Percentiles rank a stretch among this genome's conserved stretches.
Conservation (phyloP, 1,140 invertebrate genomes). For the Drosophila subpulchrella region DNA sequence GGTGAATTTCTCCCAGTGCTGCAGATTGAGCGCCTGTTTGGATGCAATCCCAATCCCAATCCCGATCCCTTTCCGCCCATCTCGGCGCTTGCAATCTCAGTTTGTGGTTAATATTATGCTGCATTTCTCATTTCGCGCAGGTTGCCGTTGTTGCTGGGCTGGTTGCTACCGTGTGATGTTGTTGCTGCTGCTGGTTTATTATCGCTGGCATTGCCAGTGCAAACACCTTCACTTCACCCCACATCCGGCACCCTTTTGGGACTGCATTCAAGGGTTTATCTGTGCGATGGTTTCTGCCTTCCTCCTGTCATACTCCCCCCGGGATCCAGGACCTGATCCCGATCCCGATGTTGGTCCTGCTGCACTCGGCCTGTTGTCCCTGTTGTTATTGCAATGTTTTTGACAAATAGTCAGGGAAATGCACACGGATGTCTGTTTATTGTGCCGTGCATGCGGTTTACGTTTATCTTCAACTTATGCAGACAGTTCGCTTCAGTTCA, state of each 20-base stretch:
- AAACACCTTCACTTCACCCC: constrained; percentile 54
- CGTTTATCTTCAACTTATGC: constrained; percentile 82
- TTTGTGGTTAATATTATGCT: constrained; percentile 82
- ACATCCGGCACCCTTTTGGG: constrained; percentile 35
- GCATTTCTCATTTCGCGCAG: constrained; percentile 80
- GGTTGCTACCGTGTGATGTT: constrained; percentile 29
- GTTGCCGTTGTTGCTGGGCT: constrained; percentile 42
- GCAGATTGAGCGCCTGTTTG: constrained; percentile 37
- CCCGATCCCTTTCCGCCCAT: constrained; percentile 2
- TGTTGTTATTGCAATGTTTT: constrained; percentile 81
- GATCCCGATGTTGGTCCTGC: constrained; percentile 4
- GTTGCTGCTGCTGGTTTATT: constrained; percentile 69
- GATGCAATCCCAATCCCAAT: constrained; percentile 31
- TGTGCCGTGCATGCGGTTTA: constrained; percentile 82
- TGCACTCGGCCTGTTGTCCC: constrained; percentile 21
- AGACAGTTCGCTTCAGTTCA: constrained; percentile 64
- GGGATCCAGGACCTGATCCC: neutral
- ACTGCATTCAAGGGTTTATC: constrained; percentile 68
- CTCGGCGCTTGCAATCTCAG: constrained; percentile 69
- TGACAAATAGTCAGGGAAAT: constrained; percentile 83
- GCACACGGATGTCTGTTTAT: constrained; percentile 83
- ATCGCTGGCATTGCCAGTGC: constrained; percentile 71
- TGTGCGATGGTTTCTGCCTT: constrained; percentile 72
- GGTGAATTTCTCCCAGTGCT: constrained; percentile 21
- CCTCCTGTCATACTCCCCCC: constrained; percentile 5